These are phyloP conservation scores for Empidonax alnorum DNA, from an alignment of 2,113 vertebrate genomes.

Conservation along the genomic window DNA sequence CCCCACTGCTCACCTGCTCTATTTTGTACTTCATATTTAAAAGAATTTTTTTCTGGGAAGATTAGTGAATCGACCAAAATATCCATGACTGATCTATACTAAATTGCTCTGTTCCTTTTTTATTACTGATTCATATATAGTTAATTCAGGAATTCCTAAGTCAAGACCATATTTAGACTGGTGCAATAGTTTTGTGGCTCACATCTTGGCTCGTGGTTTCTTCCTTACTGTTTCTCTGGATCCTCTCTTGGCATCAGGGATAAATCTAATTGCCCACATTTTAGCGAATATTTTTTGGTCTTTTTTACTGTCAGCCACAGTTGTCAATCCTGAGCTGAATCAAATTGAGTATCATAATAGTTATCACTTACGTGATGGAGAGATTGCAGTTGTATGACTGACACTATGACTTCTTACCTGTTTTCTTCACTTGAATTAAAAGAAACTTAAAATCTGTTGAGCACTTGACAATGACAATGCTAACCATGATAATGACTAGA, in stretches of 20 bases:
- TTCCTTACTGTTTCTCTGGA: not conserved
- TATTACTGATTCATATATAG: not conserved
- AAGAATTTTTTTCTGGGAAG: not conserved
- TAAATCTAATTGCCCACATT: not conserved
- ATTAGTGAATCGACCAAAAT: not conserved
- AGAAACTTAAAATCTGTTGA: not conserved
- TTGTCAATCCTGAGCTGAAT: not conserved
- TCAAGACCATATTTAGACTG: rapidly evolving
- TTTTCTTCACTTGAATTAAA: not conserved
- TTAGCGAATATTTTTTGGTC: not conserved
- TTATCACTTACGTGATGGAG: not conserved
- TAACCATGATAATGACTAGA: not conserved
- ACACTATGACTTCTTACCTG: not conserved
- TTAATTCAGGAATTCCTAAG: not conserved
- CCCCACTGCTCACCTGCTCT: not conserved
- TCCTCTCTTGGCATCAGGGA: not conserved
- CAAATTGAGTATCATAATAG: not conserved
- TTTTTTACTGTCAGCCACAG: not conserved
- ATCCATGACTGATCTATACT: not conserved
- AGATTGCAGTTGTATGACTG: not conserved
- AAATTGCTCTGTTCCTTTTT: not conserved
- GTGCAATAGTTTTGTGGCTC: not conserved
- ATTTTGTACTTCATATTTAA: not conserved
- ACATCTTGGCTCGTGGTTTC: not conserved
- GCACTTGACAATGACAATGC: not conserved